These are phyloP conservation scores for Equus przewalskii DNA, from an alignment of 2,113 vertebrate species.

Conservation along the genomic window DNA sequence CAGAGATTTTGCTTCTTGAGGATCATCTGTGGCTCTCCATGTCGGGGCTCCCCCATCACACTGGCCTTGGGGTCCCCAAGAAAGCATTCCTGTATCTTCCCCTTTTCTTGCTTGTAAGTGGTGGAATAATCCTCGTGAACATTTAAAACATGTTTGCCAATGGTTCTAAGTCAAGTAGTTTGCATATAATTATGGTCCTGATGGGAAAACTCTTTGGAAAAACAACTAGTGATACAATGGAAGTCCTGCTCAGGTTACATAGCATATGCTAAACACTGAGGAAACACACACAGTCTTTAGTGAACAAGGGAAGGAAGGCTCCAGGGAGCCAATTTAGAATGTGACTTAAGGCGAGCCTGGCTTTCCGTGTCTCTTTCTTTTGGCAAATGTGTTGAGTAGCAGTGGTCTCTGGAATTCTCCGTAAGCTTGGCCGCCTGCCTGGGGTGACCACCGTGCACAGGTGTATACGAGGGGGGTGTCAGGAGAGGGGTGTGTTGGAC, in stretches of 20 bases:
- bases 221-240: constrained; percentile 88
- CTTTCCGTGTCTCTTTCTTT: constrained; percentile 88
- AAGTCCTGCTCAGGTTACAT: constrained; percentile 92
- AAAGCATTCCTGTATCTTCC: background rate
- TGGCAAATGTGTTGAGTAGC: constrained; percentile 88
- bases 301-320: constrained; percentile 95
- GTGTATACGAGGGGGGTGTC: background rate
- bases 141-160: constrained; percentile 83
- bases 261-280: constrained; percentile 93
- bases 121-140: constrained; percentile 67
- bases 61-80: background rate
- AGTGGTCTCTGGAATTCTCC: constrained; percentile 86
- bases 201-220: constrained; percentile 92
- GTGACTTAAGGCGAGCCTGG: constrained; percentile 94
- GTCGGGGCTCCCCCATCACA: background rate
- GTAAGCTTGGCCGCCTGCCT: constrained; percentile 81
- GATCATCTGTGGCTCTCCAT: too few relatives aligned
- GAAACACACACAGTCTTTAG: constrained; percentile 93
- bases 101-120: constrained; percentile 29
- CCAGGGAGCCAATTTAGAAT: constrained; percentile 97
- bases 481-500: fast-evolving
- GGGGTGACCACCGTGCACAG: constrained; percentile 53
- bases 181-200: constrained; percentile 94
- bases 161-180: constrained; percentile 91
- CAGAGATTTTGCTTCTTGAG: background rate